Evolutionary conservation across 2,797 vertebrate genomes (phyloP).

Genomic region (Momotus momota): DNA sequence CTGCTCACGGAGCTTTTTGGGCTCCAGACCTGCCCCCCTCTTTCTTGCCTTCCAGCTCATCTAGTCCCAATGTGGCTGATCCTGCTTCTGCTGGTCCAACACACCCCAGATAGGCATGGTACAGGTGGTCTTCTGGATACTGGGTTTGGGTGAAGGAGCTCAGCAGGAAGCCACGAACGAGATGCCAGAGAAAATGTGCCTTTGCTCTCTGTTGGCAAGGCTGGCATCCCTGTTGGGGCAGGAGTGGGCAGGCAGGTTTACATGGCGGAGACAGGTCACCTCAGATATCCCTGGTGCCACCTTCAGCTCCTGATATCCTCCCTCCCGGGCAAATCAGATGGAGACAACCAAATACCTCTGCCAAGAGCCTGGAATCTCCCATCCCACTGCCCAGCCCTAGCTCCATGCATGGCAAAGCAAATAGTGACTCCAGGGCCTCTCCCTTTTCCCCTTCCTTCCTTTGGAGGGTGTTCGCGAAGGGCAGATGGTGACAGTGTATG

Average conservation of each 20-base stretch:
- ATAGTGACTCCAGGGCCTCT: not conserved
- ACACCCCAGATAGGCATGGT: not conserved
- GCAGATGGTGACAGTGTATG: fast-evolving
- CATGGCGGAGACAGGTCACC: not conserved
- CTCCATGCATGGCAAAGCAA: not conserved
- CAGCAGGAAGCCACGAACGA: not conserved
- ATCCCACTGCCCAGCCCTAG: fast-evolving
- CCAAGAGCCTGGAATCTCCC: not conserved
- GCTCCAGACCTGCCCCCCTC: not conserved
- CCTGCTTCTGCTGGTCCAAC: not conserved
- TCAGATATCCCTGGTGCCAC: not conserved
- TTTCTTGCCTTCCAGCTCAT: not conserved
- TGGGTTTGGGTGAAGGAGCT: not conserved
- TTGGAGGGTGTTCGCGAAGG: not conserved
- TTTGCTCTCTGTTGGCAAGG: not conserved
- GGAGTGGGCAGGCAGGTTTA: not conserved
- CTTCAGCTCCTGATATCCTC: not conserved
- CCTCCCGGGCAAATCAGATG: not conserved
- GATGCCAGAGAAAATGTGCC: not conserved
- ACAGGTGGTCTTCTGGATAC: not conserved
- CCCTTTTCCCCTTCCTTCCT: not conserved
- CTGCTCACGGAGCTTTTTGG: not conserved
- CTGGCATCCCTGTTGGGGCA: fast-evolving
- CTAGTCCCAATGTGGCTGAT: not conserved
- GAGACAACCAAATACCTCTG: not conserved